phyloP scores from a whole-genome alignment of 2,888 invertebrate genomes.

The Meta bourneti region DNA sequence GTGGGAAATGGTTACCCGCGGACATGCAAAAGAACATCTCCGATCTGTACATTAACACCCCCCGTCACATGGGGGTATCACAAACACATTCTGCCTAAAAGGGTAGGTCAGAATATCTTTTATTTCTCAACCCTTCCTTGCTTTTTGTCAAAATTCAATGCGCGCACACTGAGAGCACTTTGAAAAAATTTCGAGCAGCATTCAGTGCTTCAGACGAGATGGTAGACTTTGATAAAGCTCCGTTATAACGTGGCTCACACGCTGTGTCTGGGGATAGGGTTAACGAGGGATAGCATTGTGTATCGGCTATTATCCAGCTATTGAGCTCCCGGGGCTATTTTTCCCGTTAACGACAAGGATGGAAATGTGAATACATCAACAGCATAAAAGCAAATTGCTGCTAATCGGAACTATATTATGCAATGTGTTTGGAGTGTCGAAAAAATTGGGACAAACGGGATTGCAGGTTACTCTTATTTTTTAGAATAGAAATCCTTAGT shows the following conservation, averaged over 20 bases:
- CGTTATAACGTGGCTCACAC: slow-evolving; percentile 3
- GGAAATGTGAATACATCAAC: background rate
- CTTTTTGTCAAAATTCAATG: slow-evolving; percentile 63
- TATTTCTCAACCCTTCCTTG: slow-evolving; percentile 73
- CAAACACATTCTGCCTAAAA: slow-evolving; percentile 58
- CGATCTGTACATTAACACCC: slow-evolving; percentile 65
- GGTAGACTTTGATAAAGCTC: slow-evolving; percentile 63
- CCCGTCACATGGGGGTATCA: slow-evolving; percentile 41
- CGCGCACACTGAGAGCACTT: background rate
- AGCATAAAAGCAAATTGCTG: background rate
- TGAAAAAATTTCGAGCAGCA: slow-evolving; percentile 18
- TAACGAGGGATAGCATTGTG: background rate
- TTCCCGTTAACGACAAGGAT: background rate
- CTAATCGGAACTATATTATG: background rate
- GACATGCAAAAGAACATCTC: slow-evolving; percentile 61
- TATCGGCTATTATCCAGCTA: background rate
- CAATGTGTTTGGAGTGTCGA: too few species aligned
- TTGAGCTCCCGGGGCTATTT: background rate
- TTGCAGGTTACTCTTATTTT: too few species aligned
- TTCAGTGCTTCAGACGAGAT: slow-evolving; percentile 45
- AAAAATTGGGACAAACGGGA: too few species aligned
- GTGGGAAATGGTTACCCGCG: slow-evolving; percentile 68
- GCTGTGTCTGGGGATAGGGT: background rate
- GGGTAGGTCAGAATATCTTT: slow-evolving; percentile 68
- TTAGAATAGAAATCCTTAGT: too few species aligned